These are phyloP conservation scores for Rotaria socialis DNA, from an alignment of 2,888 invertebrate genomes.

Conservation along the genomic window DNA sequence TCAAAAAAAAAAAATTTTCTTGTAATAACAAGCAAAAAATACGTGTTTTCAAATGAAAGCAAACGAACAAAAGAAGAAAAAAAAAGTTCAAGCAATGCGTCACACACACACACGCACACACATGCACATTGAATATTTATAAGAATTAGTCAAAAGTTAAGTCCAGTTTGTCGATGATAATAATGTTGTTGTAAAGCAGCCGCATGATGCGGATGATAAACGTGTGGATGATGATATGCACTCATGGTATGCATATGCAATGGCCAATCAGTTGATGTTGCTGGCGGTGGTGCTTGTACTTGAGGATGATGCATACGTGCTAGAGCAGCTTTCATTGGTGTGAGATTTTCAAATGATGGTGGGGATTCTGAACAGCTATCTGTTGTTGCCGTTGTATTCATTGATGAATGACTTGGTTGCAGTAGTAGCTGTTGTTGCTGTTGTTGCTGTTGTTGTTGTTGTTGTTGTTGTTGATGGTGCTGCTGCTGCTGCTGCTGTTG, in stretches of 20 bases:
- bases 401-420: slow-evolving; percentile 12
- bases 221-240: slow-evolving; percentile 30
- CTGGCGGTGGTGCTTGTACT: neutral
- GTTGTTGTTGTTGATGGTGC: neutral
- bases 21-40: slow-evolving; percentile 26
- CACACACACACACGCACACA: neutral
- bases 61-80: slow-evolving; percentile 5
- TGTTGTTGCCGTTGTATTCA: slow-evolving; percentile 11
- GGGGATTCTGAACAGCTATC: neutral
- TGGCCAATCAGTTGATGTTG: slow-evolving; percentile 8
- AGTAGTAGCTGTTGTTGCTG: slow-evolving; percentile 25
- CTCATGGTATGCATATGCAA: neutral
- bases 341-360: slow-evolving; percentile 20
- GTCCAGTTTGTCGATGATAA: slow-evolving; percentile 32
- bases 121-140: slow-evolving; percentile 3
- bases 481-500: neutral
- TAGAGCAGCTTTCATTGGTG: slow-evolving; percentile 5
- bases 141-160: neutral
- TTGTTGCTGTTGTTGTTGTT: neutral
- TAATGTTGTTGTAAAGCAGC: slow-evolving; percentile 28
- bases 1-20: neutral
- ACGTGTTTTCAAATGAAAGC: slow-evolving; percentile 18
- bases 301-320: slow-evolving; percentile 27
- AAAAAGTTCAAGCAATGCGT: slow-evolving; percentile 12
- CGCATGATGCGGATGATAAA: slow-evolving; percentile 10